phyloP scores from a whole-genome alignment of 2,888 invertebrate genomes.

The Nemurella pictetii region DNA sequence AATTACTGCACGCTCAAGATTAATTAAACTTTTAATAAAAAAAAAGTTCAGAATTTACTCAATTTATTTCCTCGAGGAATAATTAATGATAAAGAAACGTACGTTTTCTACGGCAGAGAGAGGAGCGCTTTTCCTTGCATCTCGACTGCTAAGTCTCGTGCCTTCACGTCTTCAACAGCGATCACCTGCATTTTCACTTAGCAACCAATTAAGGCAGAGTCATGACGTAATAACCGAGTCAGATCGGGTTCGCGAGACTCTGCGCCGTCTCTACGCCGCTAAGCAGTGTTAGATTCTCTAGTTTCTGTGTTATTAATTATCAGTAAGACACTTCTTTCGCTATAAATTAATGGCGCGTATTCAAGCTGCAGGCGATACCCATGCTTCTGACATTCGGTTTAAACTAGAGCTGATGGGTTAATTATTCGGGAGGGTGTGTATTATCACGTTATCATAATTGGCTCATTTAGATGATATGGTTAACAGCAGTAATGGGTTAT shows the following conservation, averaged over 20 bases:
- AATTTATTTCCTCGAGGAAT: background rate
- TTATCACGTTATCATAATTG: background rate
- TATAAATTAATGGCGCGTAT: background rate
- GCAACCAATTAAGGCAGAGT: background rate
- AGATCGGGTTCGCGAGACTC: background rate
- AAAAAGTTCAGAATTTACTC: background rate
- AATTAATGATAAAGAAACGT: background rate
- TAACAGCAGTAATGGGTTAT: background rate
- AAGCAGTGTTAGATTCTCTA: background rate
- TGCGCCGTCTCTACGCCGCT: background rate
- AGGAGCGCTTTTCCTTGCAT: background rate
- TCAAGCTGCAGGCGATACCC: background rate
- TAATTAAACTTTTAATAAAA: background rate
- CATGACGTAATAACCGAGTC: background rate
- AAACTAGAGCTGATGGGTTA: background rate
- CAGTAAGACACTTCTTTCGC: background rate
- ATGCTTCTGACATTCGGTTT: background rate
- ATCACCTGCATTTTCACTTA: background rate
- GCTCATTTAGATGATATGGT: slow-evolving; percentile 8
- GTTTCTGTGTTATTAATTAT: background rate
- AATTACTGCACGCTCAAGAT: background rate
- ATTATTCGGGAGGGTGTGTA: background rate
- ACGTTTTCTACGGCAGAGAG: background rate
- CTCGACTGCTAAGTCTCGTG: background rate
- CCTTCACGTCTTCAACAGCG: background rate